These are phyloP conservation scores for Protophormia terraenovae DNA, from an alignment of 2,888 invertebrate genomes.

Conservation along the genomic window DNA sequence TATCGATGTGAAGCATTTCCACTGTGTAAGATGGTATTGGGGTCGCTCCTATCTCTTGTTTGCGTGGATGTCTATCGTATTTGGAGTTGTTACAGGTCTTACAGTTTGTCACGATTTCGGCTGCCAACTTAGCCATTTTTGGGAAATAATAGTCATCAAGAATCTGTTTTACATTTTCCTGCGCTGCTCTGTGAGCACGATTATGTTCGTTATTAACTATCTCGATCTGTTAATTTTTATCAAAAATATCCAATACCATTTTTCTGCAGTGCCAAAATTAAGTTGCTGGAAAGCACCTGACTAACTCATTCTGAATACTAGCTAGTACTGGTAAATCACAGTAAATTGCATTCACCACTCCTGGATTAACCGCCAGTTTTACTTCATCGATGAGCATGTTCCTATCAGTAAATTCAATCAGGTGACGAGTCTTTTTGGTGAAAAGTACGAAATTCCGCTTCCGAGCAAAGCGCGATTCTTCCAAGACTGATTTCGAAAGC, in stretches of 20 bases:
- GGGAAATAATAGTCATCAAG: conserved; percentile 56
- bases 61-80: too few species aligned
- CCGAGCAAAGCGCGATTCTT: too few species aligned
- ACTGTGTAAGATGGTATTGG: too few species aligned
- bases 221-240: conserved; percentile 23
- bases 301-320: conserved; percentile 28
- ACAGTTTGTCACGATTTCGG: conserved; percentile 58
- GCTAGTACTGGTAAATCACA: conserved; percentile 56
- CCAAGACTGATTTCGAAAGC: too few species aligned
- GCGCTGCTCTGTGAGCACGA: conserved; percentile 61
- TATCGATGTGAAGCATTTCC: too few species aligned
- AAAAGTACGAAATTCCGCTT: too few species aligned
- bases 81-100: conserved; percentile 59
- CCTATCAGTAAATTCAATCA: conserved; percentile 42
- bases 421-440: background rate
- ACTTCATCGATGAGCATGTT: conserved; percentile 28
- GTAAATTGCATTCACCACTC: conserved; percentile 44
- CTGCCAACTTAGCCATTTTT: conserved; percentile 36
- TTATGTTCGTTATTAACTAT: conserved; percentile 23
- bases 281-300: conserved; percentile 30
- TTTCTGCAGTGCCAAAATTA: conserved; percentile 50
- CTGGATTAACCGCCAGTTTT: background rate
- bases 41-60: too few species aligned
- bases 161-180: conserved; percentile 68
- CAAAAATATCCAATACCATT: background rate